Conservation (phyloP, 2,797 vertebrate genomes). For the Yasuhikotakia modesta region DNA sequence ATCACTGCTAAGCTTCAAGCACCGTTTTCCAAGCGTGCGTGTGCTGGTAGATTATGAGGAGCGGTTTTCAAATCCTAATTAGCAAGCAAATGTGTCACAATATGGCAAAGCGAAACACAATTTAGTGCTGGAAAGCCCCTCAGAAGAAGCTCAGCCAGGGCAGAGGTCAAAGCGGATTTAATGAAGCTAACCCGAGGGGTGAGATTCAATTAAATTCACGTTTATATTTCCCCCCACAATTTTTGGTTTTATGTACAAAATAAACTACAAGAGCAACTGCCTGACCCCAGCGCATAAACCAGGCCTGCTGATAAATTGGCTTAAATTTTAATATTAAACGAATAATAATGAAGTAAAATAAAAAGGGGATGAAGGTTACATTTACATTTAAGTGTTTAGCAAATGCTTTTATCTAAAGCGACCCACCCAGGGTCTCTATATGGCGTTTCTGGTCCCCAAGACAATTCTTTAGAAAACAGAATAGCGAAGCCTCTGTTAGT, state of each 20-base stretch:
- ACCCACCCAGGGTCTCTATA: constrained; percentile 28
- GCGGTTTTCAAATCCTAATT: constrained; percentile 41
- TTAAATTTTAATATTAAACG: neutral
- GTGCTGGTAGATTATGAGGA: constrained; percentile 16
- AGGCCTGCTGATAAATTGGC: neutral
- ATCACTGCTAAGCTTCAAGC: constrained; percentile 8
- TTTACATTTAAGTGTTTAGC: neutral
- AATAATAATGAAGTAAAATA: neutral
- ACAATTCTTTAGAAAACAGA: constrained; percentile 35
- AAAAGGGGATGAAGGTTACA: neutral
- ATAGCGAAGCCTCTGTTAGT: constrained; percentile 18
- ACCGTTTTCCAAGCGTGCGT: constrained; percentile 10
- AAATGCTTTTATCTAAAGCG: neutral
- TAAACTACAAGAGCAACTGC: neutral
- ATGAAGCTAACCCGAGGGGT: constrained; percentile 2
- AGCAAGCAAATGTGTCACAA: constrained; percentile 41
- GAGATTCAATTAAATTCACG: constrained; percentile 24
- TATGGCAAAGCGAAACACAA: neutral
- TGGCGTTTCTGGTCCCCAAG: constrained; percentile 21
- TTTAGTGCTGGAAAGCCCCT: constrained; percentile 13
- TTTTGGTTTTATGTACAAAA: neutral
- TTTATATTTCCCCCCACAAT: neutral
- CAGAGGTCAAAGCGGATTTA: constrained; percentile 35
- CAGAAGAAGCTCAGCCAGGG: constrained; percentile 5
- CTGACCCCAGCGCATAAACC: neutral